Evolutionary conservation across 1,140 invertebrate genomes (phyloP).

Genomic region (Gerris buenoi): DNA sequence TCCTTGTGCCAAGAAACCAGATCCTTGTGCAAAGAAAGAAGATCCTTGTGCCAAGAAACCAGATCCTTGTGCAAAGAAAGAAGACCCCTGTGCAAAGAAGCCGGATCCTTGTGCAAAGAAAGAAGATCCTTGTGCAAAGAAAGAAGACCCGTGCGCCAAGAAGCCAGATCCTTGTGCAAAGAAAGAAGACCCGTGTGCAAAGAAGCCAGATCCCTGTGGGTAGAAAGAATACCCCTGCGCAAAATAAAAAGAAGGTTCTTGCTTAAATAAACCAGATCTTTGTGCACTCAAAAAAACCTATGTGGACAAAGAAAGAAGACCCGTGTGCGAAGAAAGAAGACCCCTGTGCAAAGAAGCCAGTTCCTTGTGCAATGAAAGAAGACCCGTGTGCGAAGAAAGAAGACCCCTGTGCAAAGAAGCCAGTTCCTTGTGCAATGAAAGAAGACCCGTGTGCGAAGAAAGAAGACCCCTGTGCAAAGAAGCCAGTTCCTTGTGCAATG

Average conservation of each 20-base stretch:
- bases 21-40: neutral
- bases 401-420: neutral
- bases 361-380: neutral
- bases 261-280: neutral
- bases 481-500: neutral
- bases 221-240: too few relatives aligned
- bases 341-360: neutral
- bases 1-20: too few relatives aligned
- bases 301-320: neutral
- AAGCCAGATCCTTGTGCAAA: too few relatives aligned
- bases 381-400: neutral
- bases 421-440: neutral
- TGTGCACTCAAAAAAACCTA: neutral
- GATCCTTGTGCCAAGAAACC: too few relatives aligned
- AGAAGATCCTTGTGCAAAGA: too few relatives aligned
- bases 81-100: slow-evolving; percentile 5
- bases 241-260: slow-evolving; percentile 1
- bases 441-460: neutral
- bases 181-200: slow-evolving; percentile 1
- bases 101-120: neutral
- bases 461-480: neutral
- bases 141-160: too few relatives aligned
- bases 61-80: slow-evolving; percentile 3
- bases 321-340: neutral
- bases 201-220: neutral